Evolutionary conservation across 2,888 invertebrate species (phyloP), one percentile per base, ranked within the genome.

Genomic region (Ectobius pallidus): DNA sequence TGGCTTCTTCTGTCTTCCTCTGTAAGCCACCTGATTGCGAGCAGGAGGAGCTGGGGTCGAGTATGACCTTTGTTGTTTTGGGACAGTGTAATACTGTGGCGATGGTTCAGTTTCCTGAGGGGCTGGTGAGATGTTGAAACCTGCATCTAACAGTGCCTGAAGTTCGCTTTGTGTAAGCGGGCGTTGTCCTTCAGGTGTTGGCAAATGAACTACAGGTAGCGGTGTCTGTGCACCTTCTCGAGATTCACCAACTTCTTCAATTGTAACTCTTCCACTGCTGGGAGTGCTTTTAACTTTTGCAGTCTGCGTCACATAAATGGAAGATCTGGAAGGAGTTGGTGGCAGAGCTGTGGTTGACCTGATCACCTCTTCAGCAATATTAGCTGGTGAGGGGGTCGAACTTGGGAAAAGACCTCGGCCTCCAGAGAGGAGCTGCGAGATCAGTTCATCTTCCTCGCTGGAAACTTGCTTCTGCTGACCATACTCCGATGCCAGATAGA

Each of bases 161-260:
- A 76, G 63, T 46, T 77, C 77, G 22, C 70, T 67, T 25, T 73
- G 74, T 3, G 77, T 76, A 30, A 77, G 71, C 9, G 77, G 75
- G 4, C 77, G 55, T 46, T 77, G 76, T 6, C 75, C 75, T 34
- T 75, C 22, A 0, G 77, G 76, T 2, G 73, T 74, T 18, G 77
- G 77, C 9, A 77, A 68, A 30, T 73, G 73, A 25, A 77, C 74
- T 0, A 75, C 67, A 2, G 76, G 76, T 1, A 77, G 22, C 30
- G 71, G n/a, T 3, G 32, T 49, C 1, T 20, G 25, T 27, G 65
- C 18, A 1, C 39, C 65, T 4, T 49, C 65, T 42, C 61, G 70
- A 1, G 49, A n/a, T 11, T 22, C 9, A 1, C 69, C 42, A 11
- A 65, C 32, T 11, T 69, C 72, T 1, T 75, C 71, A 6, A 62